Percentiles rank a stretch among this genome's conserved stretches.
Evolutionary conservation across 2,888 invertebrate genomes (phyloP).

Genomic region (Conistra vaccinii): DNA sequence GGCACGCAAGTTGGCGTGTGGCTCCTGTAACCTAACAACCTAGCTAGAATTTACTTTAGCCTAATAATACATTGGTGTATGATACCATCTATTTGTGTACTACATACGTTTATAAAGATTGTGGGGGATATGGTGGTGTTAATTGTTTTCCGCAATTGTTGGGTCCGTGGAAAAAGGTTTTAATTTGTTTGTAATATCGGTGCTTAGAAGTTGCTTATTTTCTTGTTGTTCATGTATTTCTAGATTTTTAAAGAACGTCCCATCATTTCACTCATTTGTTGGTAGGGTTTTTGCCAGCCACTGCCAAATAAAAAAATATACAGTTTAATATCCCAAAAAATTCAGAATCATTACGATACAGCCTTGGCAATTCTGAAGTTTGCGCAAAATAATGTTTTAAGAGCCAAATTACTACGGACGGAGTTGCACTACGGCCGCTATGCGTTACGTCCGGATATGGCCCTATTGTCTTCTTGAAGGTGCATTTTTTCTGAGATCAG

Average conservation of each 20-base stretch:
- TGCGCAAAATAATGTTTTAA: no score
- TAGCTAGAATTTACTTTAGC: conserved; percentile 72
- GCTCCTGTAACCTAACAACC: conserved; percentile 72
- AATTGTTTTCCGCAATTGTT: conserved; percentile 47
- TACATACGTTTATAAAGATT: conserved; percentile 52
- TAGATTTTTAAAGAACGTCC: neutral
- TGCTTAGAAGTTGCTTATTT: neutral
- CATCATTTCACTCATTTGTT: neutral
- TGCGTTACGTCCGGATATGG: no score
- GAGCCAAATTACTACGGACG: no score
- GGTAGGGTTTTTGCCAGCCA: neutral
- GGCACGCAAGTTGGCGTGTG: conserved; percentile 79
- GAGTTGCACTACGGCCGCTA: no score
- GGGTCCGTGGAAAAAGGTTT: neutral
- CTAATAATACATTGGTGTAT: conserved; percentile 62
- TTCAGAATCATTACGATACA: neutral
- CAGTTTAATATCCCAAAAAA: neutral
- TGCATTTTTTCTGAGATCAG: no score
- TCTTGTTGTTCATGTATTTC: neutral
- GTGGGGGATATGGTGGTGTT: conserved; percentile 32
- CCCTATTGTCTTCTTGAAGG: no score
- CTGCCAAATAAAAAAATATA: neutral
- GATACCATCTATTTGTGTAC: conserved; percentile 60
- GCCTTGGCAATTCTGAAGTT: no score
- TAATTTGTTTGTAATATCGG: fast-evolving